Base-by-base conservation (phyloP, 2,113 vertebrate genomes). In the Kryptolebias marmoratus region DNA sequence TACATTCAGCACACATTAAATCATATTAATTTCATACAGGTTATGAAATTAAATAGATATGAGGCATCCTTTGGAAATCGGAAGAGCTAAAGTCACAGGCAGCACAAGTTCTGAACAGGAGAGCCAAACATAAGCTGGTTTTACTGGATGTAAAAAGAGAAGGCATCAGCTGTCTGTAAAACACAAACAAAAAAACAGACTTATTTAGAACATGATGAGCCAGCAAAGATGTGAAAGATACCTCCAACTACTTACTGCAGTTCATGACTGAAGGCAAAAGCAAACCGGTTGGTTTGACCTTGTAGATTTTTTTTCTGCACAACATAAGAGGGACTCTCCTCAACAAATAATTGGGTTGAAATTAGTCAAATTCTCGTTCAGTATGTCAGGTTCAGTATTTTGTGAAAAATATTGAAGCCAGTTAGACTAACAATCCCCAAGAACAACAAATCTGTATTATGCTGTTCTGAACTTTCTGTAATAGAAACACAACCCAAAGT, bases 181-280 rank as follows among this genome's bases (percentile, higher is more conserved):
- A 49, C 11, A 56, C 60, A 80, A 80, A 70, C 68, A 81, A 71
- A 66, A 52, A 64, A 64, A 62, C 56, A 77, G 16, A 27, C 48
- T 71, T 82, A 54, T 69, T 73, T 36, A 60, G 54, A 57, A 63
- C 53, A 60, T 79, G 82, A 85, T 87, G 82, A 89, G 72, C 55
- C 63, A 75, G 83, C 88, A 87, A 63, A 89, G 82, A 91, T 87
- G 36, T 30, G 28, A 80, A 5, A 7, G 83, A 90, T 85, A 82
- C 48, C 16, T 48, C 1, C 28, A 75, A 55, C 69, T 71, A 71
- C 18, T 7, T 47, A 18, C 63, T 62, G 58, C 3, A 22, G 79
- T 73, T 82, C 30, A 71, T 50, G 82, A 63, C 88, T 77, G 55
- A 18, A 83, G 82, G 85, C 69, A 65, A 75, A 69, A 80, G 58